Conservation (phyloP, 2,113 vertebrate species). For the Colossoma macropomum region DNA sequence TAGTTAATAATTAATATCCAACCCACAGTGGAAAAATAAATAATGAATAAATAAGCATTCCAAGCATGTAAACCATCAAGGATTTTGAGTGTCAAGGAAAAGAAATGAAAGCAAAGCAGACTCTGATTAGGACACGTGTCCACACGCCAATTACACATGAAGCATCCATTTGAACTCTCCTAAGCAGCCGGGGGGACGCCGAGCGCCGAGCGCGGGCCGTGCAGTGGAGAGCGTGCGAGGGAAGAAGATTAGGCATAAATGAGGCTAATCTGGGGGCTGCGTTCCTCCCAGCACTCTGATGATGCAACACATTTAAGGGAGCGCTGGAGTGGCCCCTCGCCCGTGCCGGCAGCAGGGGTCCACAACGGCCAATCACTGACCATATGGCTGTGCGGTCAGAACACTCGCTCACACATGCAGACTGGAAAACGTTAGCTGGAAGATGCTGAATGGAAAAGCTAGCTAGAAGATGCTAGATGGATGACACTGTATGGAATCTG, state of each 20-base stretch:
- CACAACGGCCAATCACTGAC: background rate
- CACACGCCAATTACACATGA: background rate
- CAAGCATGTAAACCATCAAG: background rate
- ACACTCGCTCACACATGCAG: background rate
- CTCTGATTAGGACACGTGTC: background rate
- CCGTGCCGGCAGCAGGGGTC: background rate
- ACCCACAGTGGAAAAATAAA: background rate
- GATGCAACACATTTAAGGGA: conserved; percentile 13
- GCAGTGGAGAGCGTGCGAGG: conserved; percentile 1
- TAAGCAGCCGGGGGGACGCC: background rate
- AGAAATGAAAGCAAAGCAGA: background rate
- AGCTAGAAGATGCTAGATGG: background rate
- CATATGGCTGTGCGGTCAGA: background rate
- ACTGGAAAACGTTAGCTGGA: background rate
- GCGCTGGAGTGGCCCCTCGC: conserved; percentile 3
- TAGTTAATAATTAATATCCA: conserved; percentile 5
- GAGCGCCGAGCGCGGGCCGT: background rate
- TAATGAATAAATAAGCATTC: background rate
- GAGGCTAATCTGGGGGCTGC: background rate
- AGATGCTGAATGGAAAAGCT: background rate
- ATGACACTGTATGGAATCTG: background rate
- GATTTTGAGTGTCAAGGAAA: background rate
- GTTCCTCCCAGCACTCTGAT: conserved; percentile 15
- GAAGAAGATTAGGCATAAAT: conserved; percentile 4
- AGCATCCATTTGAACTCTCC: conserved; percentile 1